Evolutionary conservation across 2,888 invertebrate genomes (phyloP).

Genomic region (Abrostola triplasia): DNA sequence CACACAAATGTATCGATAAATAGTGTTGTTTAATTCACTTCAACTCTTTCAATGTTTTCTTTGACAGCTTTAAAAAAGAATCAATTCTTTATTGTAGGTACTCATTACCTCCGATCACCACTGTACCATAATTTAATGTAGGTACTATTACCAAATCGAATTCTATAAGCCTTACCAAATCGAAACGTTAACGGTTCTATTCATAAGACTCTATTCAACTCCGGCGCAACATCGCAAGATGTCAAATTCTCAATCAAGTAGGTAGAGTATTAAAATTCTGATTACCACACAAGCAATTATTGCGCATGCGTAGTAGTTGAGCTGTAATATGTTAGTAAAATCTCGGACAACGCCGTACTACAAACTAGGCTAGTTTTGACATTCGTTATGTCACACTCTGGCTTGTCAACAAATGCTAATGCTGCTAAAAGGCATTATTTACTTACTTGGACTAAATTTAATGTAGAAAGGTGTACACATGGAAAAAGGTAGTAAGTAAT

Average conservation of each 20-base stretch:
- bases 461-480: not conserved
- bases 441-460: slow-evolving; percentile 3
- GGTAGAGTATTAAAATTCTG: slow-evolving; percentile 28
- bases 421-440: slow-evolving; percentile 7
- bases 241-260: slow-evolving; percentile 24
- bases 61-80: too few relatives aligned
- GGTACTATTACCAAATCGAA: slow-evolving; percentile 3
- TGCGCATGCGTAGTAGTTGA: slow-evolving; percentile 23
- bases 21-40: too few relatives aligned
- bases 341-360: slow-evolving; percentile 21
- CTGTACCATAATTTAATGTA: not conserved
- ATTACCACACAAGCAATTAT: slow-evolving; percentile 48
- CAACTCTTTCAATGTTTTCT: too few relatives aligned
- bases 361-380: slow-evolving; percentile 49
- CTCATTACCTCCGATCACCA: too few relatives aligned
- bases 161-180: slow-evolving; percentile 10
- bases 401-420: slow-evolving; percentile 38
- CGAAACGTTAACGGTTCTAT: slow-evolving; percentile 3
- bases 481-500: not conserved
- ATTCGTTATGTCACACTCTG: slow-evolving; percentile 46
- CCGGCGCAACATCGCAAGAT: slow-evolving; percentile 5
- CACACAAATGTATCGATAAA: too few relatives aligned
- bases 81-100: too few relatives aligned
- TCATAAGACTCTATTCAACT: slow-evolving; percentile 5
- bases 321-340: slow-evolving; percentile 37